These are phyloP conservation scores for Aptenodytes patagonicus DNA, from an alignment of 2,113 vertebrate species.

Conservation along the genomic window DNA sequence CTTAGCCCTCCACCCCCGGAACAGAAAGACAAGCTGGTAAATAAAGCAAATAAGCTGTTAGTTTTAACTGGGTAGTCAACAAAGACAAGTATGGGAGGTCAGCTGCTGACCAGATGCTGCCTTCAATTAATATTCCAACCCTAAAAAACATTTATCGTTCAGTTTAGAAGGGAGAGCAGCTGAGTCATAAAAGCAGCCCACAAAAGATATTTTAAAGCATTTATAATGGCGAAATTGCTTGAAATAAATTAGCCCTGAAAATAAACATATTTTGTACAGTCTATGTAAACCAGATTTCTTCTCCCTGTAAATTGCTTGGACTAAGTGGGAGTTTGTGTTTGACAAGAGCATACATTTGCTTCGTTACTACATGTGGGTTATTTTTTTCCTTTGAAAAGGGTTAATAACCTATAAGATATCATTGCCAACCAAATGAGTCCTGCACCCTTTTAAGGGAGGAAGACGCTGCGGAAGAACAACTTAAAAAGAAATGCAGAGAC, in stretches of 20 bases:
- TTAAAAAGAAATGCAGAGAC: constrained; percentile 75
- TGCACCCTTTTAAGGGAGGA: constrained; percentile 65
- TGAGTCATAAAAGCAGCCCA: constrained; percentile 76
- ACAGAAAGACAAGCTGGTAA: constrained; percentile 50
- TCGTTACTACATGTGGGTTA: constrained; percentile 45
- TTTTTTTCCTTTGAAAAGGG: constrained; percentile 57
- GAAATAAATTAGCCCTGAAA: constrained; percentile 76
- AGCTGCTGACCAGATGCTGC: constrained; percentile 85
- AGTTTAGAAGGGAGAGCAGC: constrained; percentile 73
- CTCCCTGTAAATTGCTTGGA: constrained; percentile 59
- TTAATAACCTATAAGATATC: constrained; percentile 73
- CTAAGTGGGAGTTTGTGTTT: constrained; percentile 54
- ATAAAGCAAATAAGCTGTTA: constrained; percentile 57
- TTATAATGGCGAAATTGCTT: constrained; percentile 70
- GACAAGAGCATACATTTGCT: constrained; percentile 62
- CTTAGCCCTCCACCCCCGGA: not conserved
- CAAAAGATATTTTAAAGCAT: constrained; percentile 67
- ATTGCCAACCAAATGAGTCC: constrained; percentile 68
- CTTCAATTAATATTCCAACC: constrained; percentile 81
- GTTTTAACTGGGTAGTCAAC: constrained; percentile 63
- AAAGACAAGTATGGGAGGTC: constrained; percentile 71
- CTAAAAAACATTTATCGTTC: constrained; percentile 77
- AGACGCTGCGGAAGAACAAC: constrained; percentile 71
- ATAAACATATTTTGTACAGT: constrained; percentile 73
- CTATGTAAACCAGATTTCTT: constrained; percentile 70